Base-by-base conservation (phyloP, 2,113 vertebrate genomes). In the Aptenodytes forsteri region DNA sequence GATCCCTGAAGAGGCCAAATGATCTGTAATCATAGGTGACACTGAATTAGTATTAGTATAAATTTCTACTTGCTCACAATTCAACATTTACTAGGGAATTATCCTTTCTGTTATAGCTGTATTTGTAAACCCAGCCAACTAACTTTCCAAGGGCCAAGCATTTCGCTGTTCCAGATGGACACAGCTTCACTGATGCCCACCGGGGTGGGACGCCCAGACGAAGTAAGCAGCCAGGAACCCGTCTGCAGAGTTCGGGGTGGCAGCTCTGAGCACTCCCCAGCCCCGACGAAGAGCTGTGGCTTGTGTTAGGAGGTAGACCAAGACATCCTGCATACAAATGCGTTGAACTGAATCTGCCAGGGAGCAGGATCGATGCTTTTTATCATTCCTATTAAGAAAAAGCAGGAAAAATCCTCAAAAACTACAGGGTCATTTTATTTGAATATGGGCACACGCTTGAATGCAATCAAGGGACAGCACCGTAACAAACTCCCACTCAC, bases 221-320 rank as follows among this genome's bases (percentile, higher is more conserved):
- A 52, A 91, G 17, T 16, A 59, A 78, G 30, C 65, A 76, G 36
- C 50, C 2, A 3, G 50, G 49, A 69, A 32, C 19, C 38, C 44
- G 6, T 40, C 49, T 7, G 5, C 30, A 69, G 27, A 0, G 0
- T 55, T 79, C 5, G 11, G 16, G 14, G 34, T 27, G n/a, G 49
- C 55, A 87, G 50, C 46, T 54, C 67, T 26, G 23, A 69, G 36
- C 8, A 13, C 18, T 65, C 11, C 36, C 27, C 54, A 91, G 25
- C 18, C 22, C 32, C 1, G 3, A 1, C 2, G 2, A 50, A 58
- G 15, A 65, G 47, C 76, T 89, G 52, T 10, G 6, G 42, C 21
- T 49, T 72, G 14, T 72, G 6, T 16, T 38, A 32, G 6, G 3
- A 21, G 40, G 29, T 6, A 27, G 47, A 67, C 22, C 19, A 29